Evolutionary conservation across 2,888 invertebrate genomes (phyloP), one percentile per base, ranked within the genome.

Genomic region (Pristionchus mayeri): DNA sequence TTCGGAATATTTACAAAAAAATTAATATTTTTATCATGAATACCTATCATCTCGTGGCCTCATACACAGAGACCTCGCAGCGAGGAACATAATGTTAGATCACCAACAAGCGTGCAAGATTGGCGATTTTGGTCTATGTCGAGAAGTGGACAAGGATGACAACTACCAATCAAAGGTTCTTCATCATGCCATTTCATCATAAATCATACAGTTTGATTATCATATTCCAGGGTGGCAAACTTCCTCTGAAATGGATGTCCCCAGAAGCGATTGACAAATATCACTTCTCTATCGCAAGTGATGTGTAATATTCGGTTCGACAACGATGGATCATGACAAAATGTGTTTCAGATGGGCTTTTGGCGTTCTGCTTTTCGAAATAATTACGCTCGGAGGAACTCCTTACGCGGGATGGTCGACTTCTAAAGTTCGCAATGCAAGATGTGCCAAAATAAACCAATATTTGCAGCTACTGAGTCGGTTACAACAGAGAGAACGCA

Each of bases 301-400:
- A 80, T 57, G 80, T 80, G 80, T 80, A 30, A 50, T 48, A 21
- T 24, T n/a, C n/a, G n/a, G 11, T 75, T 7, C n/a, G n/a, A 54
- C n/a, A 54, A 2, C 24, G 21, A 11, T 3, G 27, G 60, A 11
- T 7, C 4, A 1, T 21, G n/a, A 34, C 18, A 18, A 18, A n/a
- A n/a, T n/a, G n/a, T n/a, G n/a, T 24, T 78, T 34, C 37, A 80
- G 80, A 37, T 80, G 80, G 80, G 54, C 80, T 11, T 80, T 27
- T 24, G 80, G 80, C 1, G 34, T 80, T 57, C 57, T 80, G 2
- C 57, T 80, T 0, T 80, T 80, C 57, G 80, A 80, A 40, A 80
- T 80, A 3, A 27, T 80, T 1, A 80, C 80, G 0, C 57, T 80
- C 21, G 80, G 80, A n/a, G 80, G 54, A 37, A 80, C 80, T 24